Conservation (phyloP, 2,888 invertebrate species). For the Pheosia tremula region DNA sequence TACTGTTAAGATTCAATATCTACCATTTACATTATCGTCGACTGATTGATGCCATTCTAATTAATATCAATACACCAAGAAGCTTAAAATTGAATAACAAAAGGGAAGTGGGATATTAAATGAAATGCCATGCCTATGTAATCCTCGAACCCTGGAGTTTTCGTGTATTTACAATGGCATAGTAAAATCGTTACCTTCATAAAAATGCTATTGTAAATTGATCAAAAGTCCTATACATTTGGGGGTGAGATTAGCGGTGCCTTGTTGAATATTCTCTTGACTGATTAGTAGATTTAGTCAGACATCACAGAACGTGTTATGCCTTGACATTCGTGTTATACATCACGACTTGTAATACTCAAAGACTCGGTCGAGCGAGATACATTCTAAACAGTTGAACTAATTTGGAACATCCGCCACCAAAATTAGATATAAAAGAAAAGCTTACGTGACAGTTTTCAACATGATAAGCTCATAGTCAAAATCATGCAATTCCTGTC, state of each 20-base stretch:
- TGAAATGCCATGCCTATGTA: no score
- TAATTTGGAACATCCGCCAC: background rate
- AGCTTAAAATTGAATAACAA: background rate
- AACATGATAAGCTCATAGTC: no score
- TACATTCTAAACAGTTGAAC: background rate
- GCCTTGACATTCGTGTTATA: no score
- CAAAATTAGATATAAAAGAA: background rate
- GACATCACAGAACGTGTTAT: no score
- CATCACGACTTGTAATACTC: background rate
- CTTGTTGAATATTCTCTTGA: no score
- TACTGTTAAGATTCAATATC: slow-evolving; percentile 35
- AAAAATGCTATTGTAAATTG: no score
- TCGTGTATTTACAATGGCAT: no score
- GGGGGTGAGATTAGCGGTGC: no score
- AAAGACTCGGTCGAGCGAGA: background rate
- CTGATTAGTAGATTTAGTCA: no score
- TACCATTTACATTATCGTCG: slow-evolving; percentile 3
- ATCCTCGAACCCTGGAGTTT: no score
- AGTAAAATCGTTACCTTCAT: no score
- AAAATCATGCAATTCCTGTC: background rate
- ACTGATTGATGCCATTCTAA: slow-evolving; percentile 1
- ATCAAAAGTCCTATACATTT: no score
- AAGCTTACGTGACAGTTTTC: background rate
- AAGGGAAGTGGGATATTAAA: background rate
- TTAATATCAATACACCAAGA: background rate